Percentiles rank a stretch among this genome's conserved stretches.
phyloP scores from a whole-genome alignment of 1,140 invertebrate species.

The Macrosteles quadrilineatus region DNA sequence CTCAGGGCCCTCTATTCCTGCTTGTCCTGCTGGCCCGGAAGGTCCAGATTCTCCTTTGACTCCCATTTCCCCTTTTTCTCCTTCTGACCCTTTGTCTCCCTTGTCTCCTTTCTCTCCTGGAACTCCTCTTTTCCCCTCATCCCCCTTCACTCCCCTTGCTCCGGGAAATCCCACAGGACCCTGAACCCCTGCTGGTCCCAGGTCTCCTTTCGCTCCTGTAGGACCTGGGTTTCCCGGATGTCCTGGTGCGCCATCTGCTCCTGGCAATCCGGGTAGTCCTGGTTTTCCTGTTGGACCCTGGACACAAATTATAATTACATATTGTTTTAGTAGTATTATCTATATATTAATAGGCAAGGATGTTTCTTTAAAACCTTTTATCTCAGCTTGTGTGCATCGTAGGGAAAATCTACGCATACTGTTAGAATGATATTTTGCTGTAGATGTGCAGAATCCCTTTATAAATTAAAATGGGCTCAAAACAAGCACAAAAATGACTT shows the following conservation, averaged over 20 bases:
- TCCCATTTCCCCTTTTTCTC: conserved; percentile 76
- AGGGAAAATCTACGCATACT: no score
- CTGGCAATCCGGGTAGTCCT: conserved; percentile 69
- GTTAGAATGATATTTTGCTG: no score
- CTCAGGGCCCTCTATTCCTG: conserved; percentile 80
- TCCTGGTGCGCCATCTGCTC: conserved; percentile 72
- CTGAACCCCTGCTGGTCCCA: conserved; percentile 64
- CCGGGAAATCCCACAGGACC: conserved; percentile 76
- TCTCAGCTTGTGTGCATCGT: no score
- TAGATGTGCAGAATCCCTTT: no score
- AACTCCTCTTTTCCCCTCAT: conserved; percentile 70
- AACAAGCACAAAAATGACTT: no score
- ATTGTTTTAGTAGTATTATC: no score
- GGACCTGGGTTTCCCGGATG: conserved; percentile 68
- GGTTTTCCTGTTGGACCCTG: conserved; percentile 72
- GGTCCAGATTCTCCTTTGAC: conserved; percentile 72
- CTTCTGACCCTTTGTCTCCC: conserved; percentile 68
- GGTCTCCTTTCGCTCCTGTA: conserved; percentile 66
- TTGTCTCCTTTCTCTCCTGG: conserved; percentile 68
- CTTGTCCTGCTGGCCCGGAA: conserved; percentile 63
- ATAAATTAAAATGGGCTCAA: no score
- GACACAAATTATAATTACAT: conserved; percentile 33
- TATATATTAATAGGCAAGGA: no score
- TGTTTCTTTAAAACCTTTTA: no score
- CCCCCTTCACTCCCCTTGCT: conserved; percentile 70